phyloP scores from a whole-genome alignment of 2,113 vertebrate species.

The Myotis davidii region DNA sequence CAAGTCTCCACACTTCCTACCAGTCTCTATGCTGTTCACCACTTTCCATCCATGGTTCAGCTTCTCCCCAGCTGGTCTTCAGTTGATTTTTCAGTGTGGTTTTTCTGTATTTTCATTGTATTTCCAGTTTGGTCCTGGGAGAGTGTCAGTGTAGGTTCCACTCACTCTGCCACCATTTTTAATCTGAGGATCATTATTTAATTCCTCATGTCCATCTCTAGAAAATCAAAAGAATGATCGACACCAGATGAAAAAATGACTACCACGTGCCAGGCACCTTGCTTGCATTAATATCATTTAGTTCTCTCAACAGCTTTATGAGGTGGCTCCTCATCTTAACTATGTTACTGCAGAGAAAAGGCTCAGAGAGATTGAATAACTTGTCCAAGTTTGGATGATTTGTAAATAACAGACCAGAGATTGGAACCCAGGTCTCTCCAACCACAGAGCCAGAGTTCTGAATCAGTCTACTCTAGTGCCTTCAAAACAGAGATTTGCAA shows the following conservation, averaged over 20 bases:
- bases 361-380: not conserved
- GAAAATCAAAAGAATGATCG: not conserved
- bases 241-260: not conserved
- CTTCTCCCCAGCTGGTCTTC: too few species aligned
- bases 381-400: not conserved
- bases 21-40: too few species aligned
- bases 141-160: too few species aligned
- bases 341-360: not conserved
- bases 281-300: not conserved
- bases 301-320: not conserved
- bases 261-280: not conserved
- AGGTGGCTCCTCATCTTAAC: not conserved
- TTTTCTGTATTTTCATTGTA: too few species aligned
- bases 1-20: too few species aligned
- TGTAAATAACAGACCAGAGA: not conserved
- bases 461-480: not conserved
- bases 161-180: too few species aligned
- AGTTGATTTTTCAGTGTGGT: too few species aligned
- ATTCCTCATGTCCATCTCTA: not conserved
- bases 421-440: not conserved
- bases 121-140: too few species aligned
- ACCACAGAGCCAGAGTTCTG: not conserved
- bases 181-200: not conserved
- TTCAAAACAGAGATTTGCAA: constrained; percentile 1
- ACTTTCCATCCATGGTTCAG: too few species aligned